Percentiles rank a stretch among this genome's conserved stretches.
Evolutionary conservation across 2,797 vertebrate species (phyloP).

Genomic region (Glyptemys insculpta): DNA sequence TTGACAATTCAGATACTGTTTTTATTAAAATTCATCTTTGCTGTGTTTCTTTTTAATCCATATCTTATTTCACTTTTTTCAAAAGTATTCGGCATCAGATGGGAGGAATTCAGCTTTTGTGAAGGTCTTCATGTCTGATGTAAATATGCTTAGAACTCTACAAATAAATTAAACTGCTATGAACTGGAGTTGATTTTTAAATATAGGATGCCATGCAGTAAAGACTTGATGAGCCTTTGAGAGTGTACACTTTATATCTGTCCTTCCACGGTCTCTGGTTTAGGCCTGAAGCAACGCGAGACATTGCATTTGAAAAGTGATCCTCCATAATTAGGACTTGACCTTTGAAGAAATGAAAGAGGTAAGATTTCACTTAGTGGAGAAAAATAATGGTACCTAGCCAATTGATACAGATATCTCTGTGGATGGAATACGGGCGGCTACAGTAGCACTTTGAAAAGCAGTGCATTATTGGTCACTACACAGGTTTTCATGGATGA

Average conservation of each 20-base stretch:
- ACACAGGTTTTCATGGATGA: neutral
- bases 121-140: neutral
- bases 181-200: fast-evolving
- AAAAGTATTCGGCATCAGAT: fast-evolving
- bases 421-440: neutral
- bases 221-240: fast-evolving
- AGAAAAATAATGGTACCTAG: neutral
- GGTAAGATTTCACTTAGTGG: neutral
- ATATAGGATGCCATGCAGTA: fast-evolving
- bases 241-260: fast-evolving
- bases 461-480: neutral
- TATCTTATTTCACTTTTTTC: fast-evolving
- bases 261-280: neutral
- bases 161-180: neutral
- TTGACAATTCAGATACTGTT: neutral
- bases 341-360: neutral
- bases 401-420: neutral
- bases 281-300: neutral
- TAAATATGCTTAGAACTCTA: neutral
- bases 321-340: neutral
- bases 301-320: neutral
- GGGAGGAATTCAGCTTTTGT: neutral
- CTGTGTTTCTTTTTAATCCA: fast-evolving
- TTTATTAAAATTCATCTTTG: neutral
- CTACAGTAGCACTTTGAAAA: neutral